Evolutionary conservation across 1,140 invertebrate species (phyloP).

Genomic region (Mizuhopecten yessoensis): DNA sequence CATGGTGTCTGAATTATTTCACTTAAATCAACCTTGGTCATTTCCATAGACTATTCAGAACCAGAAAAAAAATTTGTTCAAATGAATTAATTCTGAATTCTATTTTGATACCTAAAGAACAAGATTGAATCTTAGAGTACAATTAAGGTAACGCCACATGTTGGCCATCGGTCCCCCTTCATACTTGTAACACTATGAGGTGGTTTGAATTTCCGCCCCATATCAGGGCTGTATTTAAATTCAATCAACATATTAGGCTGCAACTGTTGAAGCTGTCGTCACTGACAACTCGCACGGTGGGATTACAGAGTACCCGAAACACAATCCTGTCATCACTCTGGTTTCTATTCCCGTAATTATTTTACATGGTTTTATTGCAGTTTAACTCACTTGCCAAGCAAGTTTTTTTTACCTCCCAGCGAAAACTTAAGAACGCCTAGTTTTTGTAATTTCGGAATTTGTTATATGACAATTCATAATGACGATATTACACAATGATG

Average conservation of each 20-base stretch:
- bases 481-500: neutral
- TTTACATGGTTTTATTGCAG: slow-evolving; percentile 35
- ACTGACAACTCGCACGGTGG: neutral
- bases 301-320: neutral
- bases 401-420: neutral
- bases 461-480: neutral
- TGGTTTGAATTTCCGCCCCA: neutral
- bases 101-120: neutral
- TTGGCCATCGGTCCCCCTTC: neutral
- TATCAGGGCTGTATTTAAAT: slow-evolving; percentile 30
- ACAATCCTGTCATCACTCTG: neutral
- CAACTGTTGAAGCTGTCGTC: neutral
- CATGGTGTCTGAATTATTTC: too few relatives aligned
- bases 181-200: neutral
- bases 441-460: slow-evolving; percentile 9
- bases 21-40: too few relatives aligned
- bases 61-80: too few relatives aligned
- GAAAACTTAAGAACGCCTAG: neutral
- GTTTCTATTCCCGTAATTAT: neutral
- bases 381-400: neutral
- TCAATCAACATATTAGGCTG: slow-evolving; percentile 24
- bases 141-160: slow-evolving; percentile 4
- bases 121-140: neutral
- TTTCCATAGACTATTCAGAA: too few relatives aligned
- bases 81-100: neutral